Conservation (phyloP, 1,140 invertebrate species). For the Leptestheria dahalacensis region DNA sequence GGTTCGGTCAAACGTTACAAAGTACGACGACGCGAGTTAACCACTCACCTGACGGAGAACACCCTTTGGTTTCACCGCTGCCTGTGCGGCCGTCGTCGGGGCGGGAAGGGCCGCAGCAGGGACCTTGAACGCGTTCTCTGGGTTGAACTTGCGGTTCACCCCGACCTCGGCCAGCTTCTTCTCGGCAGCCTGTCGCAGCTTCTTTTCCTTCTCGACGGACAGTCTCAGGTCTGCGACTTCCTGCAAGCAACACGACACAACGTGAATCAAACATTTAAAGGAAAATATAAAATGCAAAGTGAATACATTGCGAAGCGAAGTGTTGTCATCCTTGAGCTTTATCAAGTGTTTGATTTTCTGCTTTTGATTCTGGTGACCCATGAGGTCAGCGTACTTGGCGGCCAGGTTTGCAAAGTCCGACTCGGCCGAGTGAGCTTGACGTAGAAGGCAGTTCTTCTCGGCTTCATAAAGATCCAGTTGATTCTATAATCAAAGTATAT, state of each 20-base stretch:
- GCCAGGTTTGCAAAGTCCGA: conserved; percentile 36
- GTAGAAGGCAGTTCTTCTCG: conserved; percentile 28
- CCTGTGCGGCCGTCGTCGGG: background rate
- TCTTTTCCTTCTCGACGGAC: conserved; percentile 8
- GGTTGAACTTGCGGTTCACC: background rate
- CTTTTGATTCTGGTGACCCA: conserved; percentile 49
- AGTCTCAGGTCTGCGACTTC: conserved; percentile 5
- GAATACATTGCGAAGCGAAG: conserved; percentile 34
- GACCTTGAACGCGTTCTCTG: conserved; percentile 3
- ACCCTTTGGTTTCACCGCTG: background rate
- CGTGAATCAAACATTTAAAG: background rate
- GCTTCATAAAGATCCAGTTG: conserved; percentile 32
- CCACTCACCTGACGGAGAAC: background rate
- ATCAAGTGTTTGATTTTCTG: conserved; percentile 48
- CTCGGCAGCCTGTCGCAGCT: conserved; percentile 7
- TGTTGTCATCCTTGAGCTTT: conserved; percentile 42
- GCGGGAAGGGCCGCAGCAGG: background rate
- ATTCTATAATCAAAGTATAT: conserved; percentile 20
- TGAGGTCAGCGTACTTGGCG: conserved; percentile 40
- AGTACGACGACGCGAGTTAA: background rate
- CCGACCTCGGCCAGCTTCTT: background rate
- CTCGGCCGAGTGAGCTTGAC: conserved; percentile 25
- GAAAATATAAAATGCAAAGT: no score
- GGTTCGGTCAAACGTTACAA: no score
- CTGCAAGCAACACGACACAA: background rate